phyloP scores from a whole-genome alignment of 2,113 vertebrate species.

The Hippotragus niger region DNA sequence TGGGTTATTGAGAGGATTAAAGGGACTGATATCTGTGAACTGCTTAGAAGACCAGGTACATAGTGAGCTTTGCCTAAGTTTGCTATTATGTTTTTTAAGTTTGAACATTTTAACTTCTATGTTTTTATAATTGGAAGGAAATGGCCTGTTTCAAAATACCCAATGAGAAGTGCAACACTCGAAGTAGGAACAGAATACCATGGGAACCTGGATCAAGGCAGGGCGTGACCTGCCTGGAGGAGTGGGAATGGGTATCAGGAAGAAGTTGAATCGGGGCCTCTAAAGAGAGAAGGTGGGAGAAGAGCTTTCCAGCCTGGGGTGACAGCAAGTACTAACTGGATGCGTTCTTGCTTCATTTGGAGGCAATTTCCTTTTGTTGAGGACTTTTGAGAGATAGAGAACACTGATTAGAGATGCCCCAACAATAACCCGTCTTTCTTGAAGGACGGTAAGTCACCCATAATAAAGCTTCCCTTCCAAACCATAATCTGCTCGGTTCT shows the following conservation, averaged over 20 bases:
- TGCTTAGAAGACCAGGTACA: not conserved
- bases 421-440: not conserved
- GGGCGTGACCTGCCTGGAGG: not conserved
- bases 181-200: not conserved
- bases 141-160: not conserved
- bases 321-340: not conserved
- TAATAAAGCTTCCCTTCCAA: not conserved
- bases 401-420: not conserved
- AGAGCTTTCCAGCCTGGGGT: not conserved
- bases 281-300: not conserved
- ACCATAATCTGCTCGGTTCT: not conserved
- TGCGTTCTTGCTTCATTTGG: not conserved
- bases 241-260: not conserved
- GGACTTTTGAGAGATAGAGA: conserved; percentile 23
- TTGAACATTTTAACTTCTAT: not conserved
- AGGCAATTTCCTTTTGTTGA: not conserved
- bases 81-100: not conserved
- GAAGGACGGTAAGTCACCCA: not conserved
- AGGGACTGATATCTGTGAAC: too few relatives aligned
- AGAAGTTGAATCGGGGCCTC: not conserved
- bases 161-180: not conserved
- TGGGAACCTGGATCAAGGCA: not conserved
- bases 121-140: conserved; percentile 8
- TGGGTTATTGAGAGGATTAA: not conserved
- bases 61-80: not conserved